Evolutionary conservation across 2,113 vertebrate genomes (phyloP).

Genomic region (Arvicanthis niloticus): DNA sequence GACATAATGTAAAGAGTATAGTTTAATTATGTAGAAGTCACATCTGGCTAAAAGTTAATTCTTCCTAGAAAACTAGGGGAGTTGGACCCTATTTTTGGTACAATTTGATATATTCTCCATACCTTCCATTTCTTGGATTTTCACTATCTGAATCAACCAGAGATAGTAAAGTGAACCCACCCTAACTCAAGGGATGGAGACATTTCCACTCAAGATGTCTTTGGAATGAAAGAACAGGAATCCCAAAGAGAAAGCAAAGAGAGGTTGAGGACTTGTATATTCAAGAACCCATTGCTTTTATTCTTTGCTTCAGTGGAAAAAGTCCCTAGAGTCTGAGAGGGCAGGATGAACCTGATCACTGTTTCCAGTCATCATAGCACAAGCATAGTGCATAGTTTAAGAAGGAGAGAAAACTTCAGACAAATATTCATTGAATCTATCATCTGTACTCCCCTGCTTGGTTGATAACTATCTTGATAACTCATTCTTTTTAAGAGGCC

Average conservation of each 20-base stretch:
- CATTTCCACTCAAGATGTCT: not conserved
- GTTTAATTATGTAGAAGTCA: slow-evolving; percentile 69
- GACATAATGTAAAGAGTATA: slow-evolving; percentile 53
- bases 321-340: not conserved
- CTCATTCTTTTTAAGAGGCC: slow-evolving; percentile 76
- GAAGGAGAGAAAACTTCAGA: not conserved
- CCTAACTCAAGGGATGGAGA: not conserved
- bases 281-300: not conserved
- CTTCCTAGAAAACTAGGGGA: slow-evolving; percentile 63
- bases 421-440: not conserved
- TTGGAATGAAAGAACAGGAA: not conserved
- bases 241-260: not conserved
- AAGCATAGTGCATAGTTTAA: not conserved
- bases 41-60: slow-evolving; percentile 58
- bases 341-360: not conserved
- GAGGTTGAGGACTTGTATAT: not conserved
- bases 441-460: not conserved
- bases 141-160: slow-evolving; percentile 37
- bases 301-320: not conserved
- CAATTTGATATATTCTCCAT: slow-evolving; percentile 72
- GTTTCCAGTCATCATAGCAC: not conserved
- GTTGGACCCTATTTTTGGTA: slow-evolving; percentile 79
- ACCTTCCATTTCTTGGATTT: slow-evolving; percentile 54
- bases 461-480: not conserved
- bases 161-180: slow-evolving; percentile 1